Conservation (phyloP, 2,888 invertebrate genomes). For the Drosophila prolongata region DNA sequence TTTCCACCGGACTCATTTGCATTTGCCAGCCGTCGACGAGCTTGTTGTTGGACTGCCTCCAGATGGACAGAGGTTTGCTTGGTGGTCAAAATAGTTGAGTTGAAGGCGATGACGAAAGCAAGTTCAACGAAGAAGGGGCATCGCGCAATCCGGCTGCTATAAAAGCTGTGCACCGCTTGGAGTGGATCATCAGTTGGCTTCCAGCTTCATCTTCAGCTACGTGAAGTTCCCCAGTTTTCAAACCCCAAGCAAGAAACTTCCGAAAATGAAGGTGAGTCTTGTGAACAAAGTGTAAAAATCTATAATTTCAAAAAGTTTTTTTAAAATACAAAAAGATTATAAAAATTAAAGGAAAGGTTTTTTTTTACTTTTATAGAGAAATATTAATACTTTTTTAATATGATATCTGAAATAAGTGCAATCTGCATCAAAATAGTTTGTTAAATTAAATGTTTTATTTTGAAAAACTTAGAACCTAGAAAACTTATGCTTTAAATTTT, state of each 20-base stretch:
- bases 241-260: conserved; percentile 73
- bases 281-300: neutral
- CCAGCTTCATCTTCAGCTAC: conserved; percentile 59
- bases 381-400: too few species aligned
- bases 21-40: conserved; percentile 13
- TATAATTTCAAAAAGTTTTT: too few species aligned
- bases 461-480: neutral
- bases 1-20: conserved; percentile 35
- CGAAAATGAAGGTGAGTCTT: conserved; percentile 71
- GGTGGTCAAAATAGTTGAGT: neutral
- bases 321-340: neutral
- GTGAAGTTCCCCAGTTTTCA: conserved; percentile 69
- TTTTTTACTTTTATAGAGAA: too few species aligned
- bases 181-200: conserved; percentile 68
- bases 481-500: too few species aligned
- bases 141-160: conserved; percentile 58
- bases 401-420: too few species aligned
- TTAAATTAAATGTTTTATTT: neutral
- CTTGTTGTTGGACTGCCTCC: conserved; percentile 32
- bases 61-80: conserved; percentile 30
- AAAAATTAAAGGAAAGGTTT: too few species aligned
- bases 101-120: conserved; percentile 65
- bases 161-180: conserved; percentile 48
- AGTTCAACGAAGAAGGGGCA: conserved; percentile 32
- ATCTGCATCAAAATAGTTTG: too few species aligned